Base-by-base conservation (phyloP, 2,888 invertebrate species). In the Alitta virens region DNA sequence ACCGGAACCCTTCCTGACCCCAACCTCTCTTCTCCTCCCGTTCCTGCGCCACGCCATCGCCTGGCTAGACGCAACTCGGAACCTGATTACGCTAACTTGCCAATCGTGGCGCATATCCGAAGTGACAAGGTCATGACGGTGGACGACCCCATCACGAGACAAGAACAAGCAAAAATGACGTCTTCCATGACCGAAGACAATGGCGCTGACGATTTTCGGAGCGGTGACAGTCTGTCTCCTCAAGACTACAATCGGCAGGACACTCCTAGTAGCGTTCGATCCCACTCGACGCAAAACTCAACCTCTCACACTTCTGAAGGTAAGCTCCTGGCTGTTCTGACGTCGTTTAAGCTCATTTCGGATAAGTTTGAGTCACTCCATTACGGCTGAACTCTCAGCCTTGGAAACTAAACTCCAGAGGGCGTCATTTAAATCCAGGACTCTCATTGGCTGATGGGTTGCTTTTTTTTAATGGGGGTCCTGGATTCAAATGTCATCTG, bases 1-100 rank as follows among this genome's bases (percentile, higher is more conserved):
- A 38, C 38, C 1, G 18, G 38, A 7, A 18, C 23, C 24, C 62
- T 58, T 16, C 50, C 58, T n/a, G 50, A 56, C 33, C 23, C 38
- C 1, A 26, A 26, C 21, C 16, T n/a, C 24, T 27, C 27, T 3
- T 40, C 51, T 25, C 52, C 53, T 26, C 54, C 26, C 43, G 40
- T 46, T 26, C 52, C 25, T 24, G 46, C 49, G n/a, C 42, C 63
- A 9, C 52, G 46, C 49, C 60, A 40, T 43, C 25, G 38, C 16
- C 43, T 43, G 2, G 23, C 27, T 18, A 51, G 67, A 23, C 57
- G 65, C 42, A 66, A 72, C 43, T 72, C 72, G 0, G 78, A 79
- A 63, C 77, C 78, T 18, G 79, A 80, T 67, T 79, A 79, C 67
- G 79, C 78, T 63, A 78, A 79, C 53, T 53, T 64, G 46, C 54